Evolutionary conservation across 2,888 invertebrate species (phyloP).

Genomic region (Diaprepes abbreviatus): DNA sequence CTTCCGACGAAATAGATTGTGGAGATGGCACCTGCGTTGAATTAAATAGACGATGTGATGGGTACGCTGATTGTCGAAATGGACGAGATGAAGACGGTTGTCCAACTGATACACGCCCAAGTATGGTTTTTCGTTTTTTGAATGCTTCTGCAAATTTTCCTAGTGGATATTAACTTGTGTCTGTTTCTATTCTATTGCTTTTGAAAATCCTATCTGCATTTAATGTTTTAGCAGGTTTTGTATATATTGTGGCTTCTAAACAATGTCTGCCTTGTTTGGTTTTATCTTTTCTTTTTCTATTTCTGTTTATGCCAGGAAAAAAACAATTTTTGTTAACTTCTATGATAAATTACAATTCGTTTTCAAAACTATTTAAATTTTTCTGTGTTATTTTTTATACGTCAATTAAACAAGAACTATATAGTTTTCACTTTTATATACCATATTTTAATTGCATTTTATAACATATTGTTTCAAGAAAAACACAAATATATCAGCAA

Average conservation of each 20-base stretch:
- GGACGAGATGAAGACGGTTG: conserved; percentile 73
- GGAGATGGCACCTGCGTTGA: conserved; percentile 72
- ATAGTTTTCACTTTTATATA: no score
- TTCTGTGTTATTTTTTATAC: no score
- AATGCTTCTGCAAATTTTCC: not conserved
- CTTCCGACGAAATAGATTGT: conserved; percentile 70
- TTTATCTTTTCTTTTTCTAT: no score
- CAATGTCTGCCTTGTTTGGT: not conserved
- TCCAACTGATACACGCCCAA: conserved; percentile 22
- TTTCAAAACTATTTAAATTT: no score
- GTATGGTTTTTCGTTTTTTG: conserved; percentile 22
- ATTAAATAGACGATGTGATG: conserved; percentile 72
- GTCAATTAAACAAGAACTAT: no score
- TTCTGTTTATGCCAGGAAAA: no score
- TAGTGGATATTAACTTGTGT: not conserved
- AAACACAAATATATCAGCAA: no score
- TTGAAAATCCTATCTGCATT: not conserved
- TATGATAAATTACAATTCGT: no score
- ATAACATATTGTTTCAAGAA: no score
- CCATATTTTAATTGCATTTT: no score
- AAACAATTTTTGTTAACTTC: no score
- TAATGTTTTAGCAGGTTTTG: not conserved
- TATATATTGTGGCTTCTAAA: not conserved
- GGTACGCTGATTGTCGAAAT: conserved; percentile 71
- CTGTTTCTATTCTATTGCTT: not conserved